Conservation (phyloP, 2,113 vertebrate species). For the Bettongia penicillata region DNA sequence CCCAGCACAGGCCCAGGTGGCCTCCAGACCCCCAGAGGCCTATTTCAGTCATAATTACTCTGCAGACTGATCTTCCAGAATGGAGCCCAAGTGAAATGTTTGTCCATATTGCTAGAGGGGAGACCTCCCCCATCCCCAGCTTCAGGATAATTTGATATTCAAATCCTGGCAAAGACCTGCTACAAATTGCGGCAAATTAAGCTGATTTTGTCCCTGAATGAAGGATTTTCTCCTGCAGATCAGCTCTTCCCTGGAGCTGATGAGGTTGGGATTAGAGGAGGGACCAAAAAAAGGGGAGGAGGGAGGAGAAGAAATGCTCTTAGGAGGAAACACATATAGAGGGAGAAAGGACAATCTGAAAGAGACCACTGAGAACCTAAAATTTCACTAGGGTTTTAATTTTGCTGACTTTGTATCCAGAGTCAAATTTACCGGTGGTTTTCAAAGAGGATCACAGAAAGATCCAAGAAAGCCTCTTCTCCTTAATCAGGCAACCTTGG, state of each 20-base stretch:
- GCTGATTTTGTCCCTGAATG: slow-evolving; percentile 89
- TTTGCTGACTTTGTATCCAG: neutral
- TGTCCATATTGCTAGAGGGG: slow-evolving; percentile 79
- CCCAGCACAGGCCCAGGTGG: neutral
- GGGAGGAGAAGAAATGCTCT: neutral
- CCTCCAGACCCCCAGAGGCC: slow-evolving; percentile 19
- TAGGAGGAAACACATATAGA: neutral
- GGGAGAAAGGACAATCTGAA: neutral
- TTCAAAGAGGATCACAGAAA: neutral
- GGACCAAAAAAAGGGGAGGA: slow-evolving; percentile 71
- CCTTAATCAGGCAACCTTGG: neutral
- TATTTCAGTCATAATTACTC: slow-evolving; percentile 67
- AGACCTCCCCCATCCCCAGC: slow-evolving; percentile 72
- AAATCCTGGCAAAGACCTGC: slow-evolving; percentile 87
- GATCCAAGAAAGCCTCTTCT: neutral
- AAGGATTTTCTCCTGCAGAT: slow-evolving; percentile 89
- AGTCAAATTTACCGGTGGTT: slow-evolving; percentile 73
- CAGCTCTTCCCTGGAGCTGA: slow-evolving; percentile 86
- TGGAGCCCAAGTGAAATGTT: slow-evolving; percentile 67
- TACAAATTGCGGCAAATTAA: slow-evolving; percentile 91
- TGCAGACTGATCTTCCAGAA: slow-evolving; percentile 74
- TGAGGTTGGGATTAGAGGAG: slow-evolving; percentile 88
- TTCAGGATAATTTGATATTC: slow-evolving; percentile 89
- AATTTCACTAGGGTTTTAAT: neutral
- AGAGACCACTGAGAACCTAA: neutral